phyloP scores from a whole-genome alignment of 2,797 vertebrate species.

The Stomatorhinus walkeri region DNA sequence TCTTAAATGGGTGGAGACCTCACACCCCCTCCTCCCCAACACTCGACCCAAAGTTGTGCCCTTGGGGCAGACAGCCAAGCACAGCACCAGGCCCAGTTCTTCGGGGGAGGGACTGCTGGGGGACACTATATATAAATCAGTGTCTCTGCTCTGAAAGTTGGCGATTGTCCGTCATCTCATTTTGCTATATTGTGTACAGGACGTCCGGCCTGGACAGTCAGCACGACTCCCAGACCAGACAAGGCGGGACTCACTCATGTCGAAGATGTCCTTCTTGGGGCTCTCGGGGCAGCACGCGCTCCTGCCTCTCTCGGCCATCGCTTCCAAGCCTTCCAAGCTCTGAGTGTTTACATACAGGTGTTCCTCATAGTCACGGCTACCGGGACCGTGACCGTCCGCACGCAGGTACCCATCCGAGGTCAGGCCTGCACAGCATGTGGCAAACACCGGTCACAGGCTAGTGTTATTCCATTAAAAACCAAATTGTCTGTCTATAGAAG shows the following conservation, averaged over 20 bases:
- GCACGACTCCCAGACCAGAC: not conserved
- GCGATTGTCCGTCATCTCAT: not conserved
- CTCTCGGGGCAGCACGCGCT: slow-evolving; percentile 57
- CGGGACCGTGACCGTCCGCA: slow-evolving; percentile 66
- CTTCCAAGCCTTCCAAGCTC: slow-evolving; percentile 64
- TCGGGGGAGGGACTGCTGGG: not conserved
- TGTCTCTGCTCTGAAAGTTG: not conserved
- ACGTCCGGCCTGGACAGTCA: too few species aligned
- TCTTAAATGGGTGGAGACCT: too few species aligned
- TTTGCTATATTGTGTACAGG: not conserved
- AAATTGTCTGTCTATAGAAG: not conserved
- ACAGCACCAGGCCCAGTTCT: not conserved
- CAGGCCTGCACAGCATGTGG: slow-evolving; percentile 46
- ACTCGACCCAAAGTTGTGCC: not conserved
- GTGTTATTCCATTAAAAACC: not conserved
- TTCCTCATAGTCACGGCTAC: slow-evolving; percentile 77
- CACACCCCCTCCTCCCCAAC: not conserved
- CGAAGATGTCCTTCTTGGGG: slow-evolving; percentile 90
- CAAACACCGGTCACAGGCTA: not conserved
- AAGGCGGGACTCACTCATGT: slow-evolving; percentile 83
- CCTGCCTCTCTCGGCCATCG: not conserved
- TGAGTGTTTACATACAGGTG: slow-evolving; percentile 94
- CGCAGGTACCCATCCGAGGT: slow-evolving; percentile 79
- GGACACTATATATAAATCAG: not conserved
- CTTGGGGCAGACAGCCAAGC: not conserved